A percentile compares a stretch with the other conserved stretches of the same genome.
Conservation (phyloP, 2,888 invertebrate species). For the Allolobophora icterica region DNA sequence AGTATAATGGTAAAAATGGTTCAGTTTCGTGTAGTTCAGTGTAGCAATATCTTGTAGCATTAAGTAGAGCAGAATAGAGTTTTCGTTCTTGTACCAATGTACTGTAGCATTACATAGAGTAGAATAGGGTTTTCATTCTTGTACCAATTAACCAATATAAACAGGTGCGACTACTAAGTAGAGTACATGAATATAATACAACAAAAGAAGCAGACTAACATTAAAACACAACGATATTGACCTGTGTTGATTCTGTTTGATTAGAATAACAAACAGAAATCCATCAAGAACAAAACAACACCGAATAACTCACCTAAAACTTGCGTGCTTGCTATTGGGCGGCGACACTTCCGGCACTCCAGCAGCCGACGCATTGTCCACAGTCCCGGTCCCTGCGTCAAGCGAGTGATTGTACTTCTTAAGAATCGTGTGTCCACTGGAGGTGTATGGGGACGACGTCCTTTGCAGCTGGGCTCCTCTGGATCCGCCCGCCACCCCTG, state of each 20-base stretch:
- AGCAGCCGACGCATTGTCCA: background rate
- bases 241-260: background rate
- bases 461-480: background rate
- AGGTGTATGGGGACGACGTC: background rate
- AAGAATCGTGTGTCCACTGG: background rate
- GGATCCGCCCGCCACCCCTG: background rate
- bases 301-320: background rate
- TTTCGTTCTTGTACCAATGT: background rate
- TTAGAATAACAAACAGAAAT: background rate
- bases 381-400: background rate
- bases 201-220: background rate
- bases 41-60: background rate
- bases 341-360: background rate
- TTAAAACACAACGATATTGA: background rate
- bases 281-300: background rate
- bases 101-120: background rate
- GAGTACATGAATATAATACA: background rate
- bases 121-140: background rate
- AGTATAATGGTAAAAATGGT: background rate
- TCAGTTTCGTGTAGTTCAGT: no score
- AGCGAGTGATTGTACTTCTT: conserved; percentile 9
- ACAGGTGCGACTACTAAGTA: background rate
- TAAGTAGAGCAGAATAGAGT: background rate
- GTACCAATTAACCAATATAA: background rate
- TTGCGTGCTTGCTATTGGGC: background rate